phyloP scores from a whole-genome alignment of 2,797 vertebrate species.

The Acanthopagrus latus region DNA sequence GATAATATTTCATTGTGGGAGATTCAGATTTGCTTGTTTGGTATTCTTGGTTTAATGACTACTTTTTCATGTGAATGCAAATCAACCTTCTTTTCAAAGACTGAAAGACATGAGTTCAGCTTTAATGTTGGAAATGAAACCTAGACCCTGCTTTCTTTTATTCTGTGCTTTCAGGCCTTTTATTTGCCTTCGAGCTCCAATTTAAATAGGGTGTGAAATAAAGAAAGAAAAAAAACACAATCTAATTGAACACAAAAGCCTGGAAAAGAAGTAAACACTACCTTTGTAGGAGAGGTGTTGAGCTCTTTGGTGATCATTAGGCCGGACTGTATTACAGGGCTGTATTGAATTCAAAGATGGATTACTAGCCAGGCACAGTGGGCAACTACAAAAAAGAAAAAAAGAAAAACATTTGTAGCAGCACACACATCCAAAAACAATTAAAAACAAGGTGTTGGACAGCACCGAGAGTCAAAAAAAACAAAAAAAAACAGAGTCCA shows the following conservation, averaged over 20 bases:
- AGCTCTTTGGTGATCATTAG: background rate
- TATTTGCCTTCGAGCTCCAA: background rate
- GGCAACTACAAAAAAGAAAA: too few species aligned
- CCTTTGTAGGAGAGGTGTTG: background rate
- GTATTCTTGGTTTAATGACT: background rate
- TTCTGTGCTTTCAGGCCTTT: background rate
- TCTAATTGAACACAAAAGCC: background rate
- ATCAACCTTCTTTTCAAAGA: constrained; percentile 15
- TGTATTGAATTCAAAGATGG: background rate
- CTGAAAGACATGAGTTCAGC: background rate
- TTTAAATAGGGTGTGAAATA: background rate
- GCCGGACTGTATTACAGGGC: background rate
- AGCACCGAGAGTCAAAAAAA: too few species aligned
- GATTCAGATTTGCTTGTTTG: constrained; percentile 11
- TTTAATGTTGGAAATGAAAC: constrained; percentile 5
- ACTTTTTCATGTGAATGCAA: background rate
- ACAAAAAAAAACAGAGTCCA: too few species aligned
- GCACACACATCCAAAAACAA: too few species aligned
- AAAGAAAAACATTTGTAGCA: too few species aligned
- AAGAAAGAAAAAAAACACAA: background rate
- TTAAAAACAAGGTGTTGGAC: too few species aligned
- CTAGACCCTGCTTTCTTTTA: background rate
- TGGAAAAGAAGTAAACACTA: background rate
- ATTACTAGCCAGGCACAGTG: background rate
- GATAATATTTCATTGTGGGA: constrained; percentile 13